Percentiles rank a stretch among this genome's conserved stretches.
Evolutionary conservation across 2,113 vertebrate genomes (phyloP).

Genomic region (Lepisosteus oculatus): DNA sequence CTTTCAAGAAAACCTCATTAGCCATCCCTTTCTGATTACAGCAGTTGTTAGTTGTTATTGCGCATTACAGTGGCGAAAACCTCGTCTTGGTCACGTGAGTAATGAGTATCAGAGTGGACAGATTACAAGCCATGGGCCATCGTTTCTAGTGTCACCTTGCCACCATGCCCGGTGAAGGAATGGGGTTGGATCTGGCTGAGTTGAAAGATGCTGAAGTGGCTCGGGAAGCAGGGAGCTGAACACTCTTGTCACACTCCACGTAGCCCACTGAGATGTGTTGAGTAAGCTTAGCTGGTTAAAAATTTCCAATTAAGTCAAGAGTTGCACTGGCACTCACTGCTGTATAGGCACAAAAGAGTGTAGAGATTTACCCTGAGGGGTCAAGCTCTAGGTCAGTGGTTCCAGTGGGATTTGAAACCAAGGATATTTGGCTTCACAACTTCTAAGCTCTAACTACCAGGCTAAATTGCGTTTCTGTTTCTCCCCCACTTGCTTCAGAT

Average conservation of each 20-base stretch:
- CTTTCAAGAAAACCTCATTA: no score
- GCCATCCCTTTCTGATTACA: no score
- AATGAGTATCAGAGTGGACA: no score
- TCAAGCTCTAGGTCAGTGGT: conserved; percentile 33
- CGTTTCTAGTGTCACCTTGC: no score
- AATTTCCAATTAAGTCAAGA: conserved; percentile 41
- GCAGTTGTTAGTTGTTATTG: no score
- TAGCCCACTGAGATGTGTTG: conserved; percentile 17
- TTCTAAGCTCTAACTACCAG: conserved; percentile 21
- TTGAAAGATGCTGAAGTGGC: background rate
- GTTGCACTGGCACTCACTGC: conserved; percentile 32
- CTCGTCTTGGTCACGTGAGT: no score
- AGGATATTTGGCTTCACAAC: conserved; percentile 25
- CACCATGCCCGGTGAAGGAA: no score
- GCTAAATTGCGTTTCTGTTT: conserved; percentile 19
- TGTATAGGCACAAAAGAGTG: conserved; percentile 24
- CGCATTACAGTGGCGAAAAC: no score
- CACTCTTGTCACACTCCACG: conserved; percentile 3
- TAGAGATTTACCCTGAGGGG: conserved; percentile 31
- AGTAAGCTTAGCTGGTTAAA: conserved; percentile 30
- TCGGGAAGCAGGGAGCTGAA: background rate
- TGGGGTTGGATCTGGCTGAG: no score
- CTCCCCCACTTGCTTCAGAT: conserved; percentile 19
- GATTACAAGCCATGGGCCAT: no score
- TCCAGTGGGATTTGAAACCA: conserved; percentile 21